Percentiles rank a stretch among this genome's conserved stretches.
Conservation (phyloP, 1,140 invertebrate species). For the Drosophila subobscura region DNA sequence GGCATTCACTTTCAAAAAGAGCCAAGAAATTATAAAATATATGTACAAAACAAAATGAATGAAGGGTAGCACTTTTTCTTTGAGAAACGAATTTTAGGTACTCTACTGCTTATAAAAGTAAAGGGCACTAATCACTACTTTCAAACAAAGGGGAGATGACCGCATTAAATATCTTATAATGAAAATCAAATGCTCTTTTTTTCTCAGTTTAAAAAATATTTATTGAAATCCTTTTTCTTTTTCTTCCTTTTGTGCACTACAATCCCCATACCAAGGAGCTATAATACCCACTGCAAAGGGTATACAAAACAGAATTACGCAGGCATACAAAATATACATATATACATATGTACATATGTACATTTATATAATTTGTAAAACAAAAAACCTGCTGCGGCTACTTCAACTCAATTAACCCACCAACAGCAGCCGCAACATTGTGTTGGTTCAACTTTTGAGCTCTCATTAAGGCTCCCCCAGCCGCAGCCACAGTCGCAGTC, state of each 20-base stretch:
- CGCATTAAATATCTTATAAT: too few species aligned
- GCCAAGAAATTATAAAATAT: slow-evolving; percentile 42
- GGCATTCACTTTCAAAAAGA: slow-evolving; percentile 75
- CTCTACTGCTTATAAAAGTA: too few species aligned
- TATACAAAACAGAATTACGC: slow-evolving; percentile 21
- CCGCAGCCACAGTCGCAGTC: not conserved
- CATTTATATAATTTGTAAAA: slow-evolving; percentile 46
- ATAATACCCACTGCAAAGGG: too few species aligned
- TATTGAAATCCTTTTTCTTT: too few species aligned
- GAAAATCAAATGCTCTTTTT: too few species aligned
- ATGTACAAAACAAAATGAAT: slow-evolving; percentile 20
- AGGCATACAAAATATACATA: slow-evolving; percentile 41
- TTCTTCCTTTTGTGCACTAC: too few species aligned
- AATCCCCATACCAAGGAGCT: too few species aligned
- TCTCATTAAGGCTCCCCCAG: slow-evolving; percentile 26
- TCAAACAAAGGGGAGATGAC: too few species aligned
- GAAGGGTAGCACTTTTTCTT: too few species aligned
- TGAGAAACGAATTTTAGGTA: too few species aligned
- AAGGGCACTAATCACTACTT: too few species aligned
- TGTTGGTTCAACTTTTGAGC: slow-evolving; percentile 36
- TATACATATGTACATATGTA: not conserved
- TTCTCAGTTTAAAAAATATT: too few species aligned
- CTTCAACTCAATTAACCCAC: slow-evolving; percentile 45
- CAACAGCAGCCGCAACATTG: slow-evolving; percentile 21
- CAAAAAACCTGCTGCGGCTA: slow-evolving; percentile 46